Evolutionary conservation across 2,888 invertebrate species (phyloP), one percentile per base, ranked within the genome.

Genomic region (Steinernema scapterisci): DNA sequence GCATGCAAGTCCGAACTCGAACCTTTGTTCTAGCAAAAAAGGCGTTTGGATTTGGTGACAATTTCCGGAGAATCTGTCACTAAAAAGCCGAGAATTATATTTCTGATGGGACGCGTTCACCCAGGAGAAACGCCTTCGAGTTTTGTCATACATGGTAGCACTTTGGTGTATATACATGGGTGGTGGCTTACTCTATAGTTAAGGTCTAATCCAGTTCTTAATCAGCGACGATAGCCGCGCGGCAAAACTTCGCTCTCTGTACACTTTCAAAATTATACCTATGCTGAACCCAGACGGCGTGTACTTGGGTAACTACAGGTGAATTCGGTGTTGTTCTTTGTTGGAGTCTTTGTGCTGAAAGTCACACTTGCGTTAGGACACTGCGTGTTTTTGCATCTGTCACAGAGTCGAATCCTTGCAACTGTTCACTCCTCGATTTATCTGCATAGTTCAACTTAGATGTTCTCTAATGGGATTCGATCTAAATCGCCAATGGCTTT

Each of bases 271-370:
- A 90, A 92, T 95, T 77, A 91, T 97, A 76, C 97, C 97, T 13
- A 97, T 97, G 97, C 85, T 97, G 83, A 97, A 97, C 89, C 97
- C 97, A 0, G 97, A 97, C 88, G 97, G 97, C 0, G 96, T 97
- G 1, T 79, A 74, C 56, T 74, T 83, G 9, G 84, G 84, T 9
- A 84, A 84, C 70, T 84, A 84, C 75, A 73, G 82, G 82, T 80
- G 9, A 38, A 38, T 38, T 38, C 38, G 9, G 5, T 38, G 38
- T 38, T 38, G 38, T 38, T 38, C 38, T 38, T 38, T 38, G 38
- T 38, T n/a, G n/a, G n/a, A n/a, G n/a, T n/a, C n/a, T n/a, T n/a
- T n/a, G n/a, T n/a, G n/a, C n/a, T n/a, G n/a, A n/a, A n/a, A n/a
- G n/a, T n/a, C n/a, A n/a, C n/a, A n/a, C n/a, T n/a, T n/a, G n/a